Evolutionary conservation across 2,888 invertebrate species (phyloP).

Genomic region (Euspilapteryx auroguttella): DNA sequence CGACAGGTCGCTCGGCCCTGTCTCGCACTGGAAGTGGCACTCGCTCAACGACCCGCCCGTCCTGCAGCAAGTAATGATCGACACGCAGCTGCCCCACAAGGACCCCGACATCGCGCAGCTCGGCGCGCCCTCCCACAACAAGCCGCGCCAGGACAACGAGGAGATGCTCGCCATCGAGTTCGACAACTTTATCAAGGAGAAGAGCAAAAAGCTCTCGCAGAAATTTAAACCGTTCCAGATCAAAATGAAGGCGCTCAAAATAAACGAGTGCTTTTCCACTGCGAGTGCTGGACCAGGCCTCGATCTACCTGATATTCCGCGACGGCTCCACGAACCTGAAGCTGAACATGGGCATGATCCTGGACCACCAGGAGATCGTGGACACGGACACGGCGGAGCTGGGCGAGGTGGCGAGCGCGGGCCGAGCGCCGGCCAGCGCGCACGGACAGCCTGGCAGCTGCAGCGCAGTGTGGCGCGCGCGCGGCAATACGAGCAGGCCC

Average conservation of each 20-base stretch:
- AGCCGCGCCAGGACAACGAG: conserved; percentile 24
- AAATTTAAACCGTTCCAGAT: conserved; percentile 45
- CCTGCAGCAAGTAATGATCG: conserved; percentile 47
- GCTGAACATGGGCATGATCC: conserved; percentile 46
- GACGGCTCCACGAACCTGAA: conserved; percentile 38
- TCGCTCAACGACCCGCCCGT: conserved; percentile 45
- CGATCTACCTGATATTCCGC: conserved; percentile 33
- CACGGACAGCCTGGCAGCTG: conserved; percentile 34
- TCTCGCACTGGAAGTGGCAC: conserved; percentile 50
- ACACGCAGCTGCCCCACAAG: conserved; percentile 37
- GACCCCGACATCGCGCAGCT: conserved; percentile 33
- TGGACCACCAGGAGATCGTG: conserved; percentile 51
- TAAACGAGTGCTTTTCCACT: conserved; percentile 46
- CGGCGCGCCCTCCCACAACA: conserved; percentile 14
- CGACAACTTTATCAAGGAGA: conserved; percentile 44
- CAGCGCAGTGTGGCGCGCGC: conserved; percentile 29
- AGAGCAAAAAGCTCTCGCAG: conserved; percentile 33
- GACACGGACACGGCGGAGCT: conserved; percentile 37
- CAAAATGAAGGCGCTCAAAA: conserved; percentile 46
- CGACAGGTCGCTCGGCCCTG: conserved; percentile 36
- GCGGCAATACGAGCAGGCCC: conserved; percentile 21
- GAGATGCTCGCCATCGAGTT: conserved; percentile 48
- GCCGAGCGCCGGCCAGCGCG: conserved; percentile 18
- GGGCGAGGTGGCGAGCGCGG: conserved; percentile 22
- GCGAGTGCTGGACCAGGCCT: conserved; percentile 39